Evolutionary conservation across 2,888 invertebrate species (phyloP).

Genomic region (Gastracanthus pulcherrimus): DNA sequence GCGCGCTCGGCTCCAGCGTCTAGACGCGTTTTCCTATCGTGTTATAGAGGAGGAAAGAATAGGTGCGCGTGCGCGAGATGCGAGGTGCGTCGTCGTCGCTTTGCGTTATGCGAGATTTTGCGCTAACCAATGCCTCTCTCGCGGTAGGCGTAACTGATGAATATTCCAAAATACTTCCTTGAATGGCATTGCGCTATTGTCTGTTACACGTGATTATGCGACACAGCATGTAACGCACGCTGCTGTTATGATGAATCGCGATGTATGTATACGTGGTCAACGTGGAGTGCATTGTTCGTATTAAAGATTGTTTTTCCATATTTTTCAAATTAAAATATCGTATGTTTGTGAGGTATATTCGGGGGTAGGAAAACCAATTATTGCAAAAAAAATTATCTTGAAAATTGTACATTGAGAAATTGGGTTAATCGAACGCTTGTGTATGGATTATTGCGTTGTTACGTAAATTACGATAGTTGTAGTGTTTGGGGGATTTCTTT

Average conservation of each 20-base stretch:
- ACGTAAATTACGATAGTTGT: neutral
- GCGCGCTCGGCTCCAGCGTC: too few species aligned
- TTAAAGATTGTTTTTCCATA: too few species aligned
- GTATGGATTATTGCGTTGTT: neutral
- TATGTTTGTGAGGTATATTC: too few species aligned
- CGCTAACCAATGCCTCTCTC: neutral
- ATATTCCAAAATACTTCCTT: slow-evolving; percentile 42
- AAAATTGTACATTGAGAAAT: neutral
- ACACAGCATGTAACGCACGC: neutral
- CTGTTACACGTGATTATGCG: slow-evolving; percentile 26
- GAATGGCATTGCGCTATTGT: slow-evolving; percentile 29
- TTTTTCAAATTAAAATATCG: too few species aligned
- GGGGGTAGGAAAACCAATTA: too few species aligned
- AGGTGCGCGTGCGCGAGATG: neutral
- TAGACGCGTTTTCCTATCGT: neutral
- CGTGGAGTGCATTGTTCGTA: neutral
- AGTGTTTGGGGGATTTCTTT: neutral
- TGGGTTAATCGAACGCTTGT: neutral
- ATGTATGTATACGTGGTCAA: neutral
- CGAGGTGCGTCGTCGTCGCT: neutral
- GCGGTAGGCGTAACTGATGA: slow-evolving; percentile 22
- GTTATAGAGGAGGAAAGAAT: neutral
- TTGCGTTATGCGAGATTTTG: neutral
- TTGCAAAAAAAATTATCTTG: too few species aligned
- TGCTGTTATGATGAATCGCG: neutral